Evolutionary conservation across 2,888 invertebrate species (phyloP), one percentile per base, ranked within the genome.

Genomic region (Cosmorhoe ocellata): DNA sequence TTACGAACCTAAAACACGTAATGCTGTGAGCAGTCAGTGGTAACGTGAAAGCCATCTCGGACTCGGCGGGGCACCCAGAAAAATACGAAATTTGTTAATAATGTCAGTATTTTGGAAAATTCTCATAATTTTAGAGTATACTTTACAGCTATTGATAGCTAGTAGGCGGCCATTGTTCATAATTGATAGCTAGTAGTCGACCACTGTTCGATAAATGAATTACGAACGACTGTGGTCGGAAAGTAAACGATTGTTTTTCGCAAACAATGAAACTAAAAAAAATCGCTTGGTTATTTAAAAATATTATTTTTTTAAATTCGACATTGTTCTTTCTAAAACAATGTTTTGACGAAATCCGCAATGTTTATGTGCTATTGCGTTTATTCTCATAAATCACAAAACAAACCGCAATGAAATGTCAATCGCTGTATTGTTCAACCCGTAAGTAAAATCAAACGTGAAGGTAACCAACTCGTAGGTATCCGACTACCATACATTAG

Each of bases 1-100:
- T 61, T 89, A 90, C 90, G 73, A 87, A 90, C 90, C 90, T 90
- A 90, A 87, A 88, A 38, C 88, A 84, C 75, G 76, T 68, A 84
- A 81, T 84, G 81, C 75, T 77, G 88, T 88, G 86, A 90, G 87
- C 83, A 85, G 88, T 3, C 2, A 5, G 5, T 85, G 84, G 83
- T 81, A 84, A 86, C 86, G 84, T 70, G 77, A 71, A 67, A 76
- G 79, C 80, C 80, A 67, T 71, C 81, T 74, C 82, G 69, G 56
- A 64, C 85, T 81, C 85, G 83, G 74, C 72, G 64, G 63, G 64
- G 63, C 63, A 64, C 78, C 87, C 87, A 83, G 85, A 82, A 86
- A 88, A 88, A 74, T 68, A 71, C 57, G 82, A 33, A 44, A 28
- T 36, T 34, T 11, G 44, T 87, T 86, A 85, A 76, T 75, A 63